Evolutionary conservation across 2,888 invertebrate species (phyloP).

Genomic region (Trichopoda pennipes): DNA sequence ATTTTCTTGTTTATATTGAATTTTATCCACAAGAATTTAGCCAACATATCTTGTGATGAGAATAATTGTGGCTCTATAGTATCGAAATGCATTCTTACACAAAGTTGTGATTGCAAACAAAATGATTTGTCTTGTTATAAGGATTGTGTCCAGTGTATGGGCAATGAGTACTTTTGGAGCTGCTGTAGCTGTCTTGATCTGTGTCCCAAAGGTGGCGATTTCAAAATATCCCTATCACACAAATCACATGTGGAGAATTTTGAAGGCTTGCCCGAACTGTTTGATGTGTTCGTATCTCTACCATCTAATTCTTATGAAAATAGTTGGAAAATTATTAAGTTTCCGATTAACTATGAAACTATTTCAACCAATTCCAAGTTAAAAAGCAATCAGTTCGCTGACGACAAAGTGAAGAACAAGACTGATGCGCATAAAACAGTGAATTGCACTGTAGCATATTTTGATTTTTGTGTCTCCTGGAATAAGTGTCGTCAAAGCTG

Average conservation of each 20-base stretch:
- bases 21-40: not conserved
- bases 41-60: slow-evolving; percentile 87
- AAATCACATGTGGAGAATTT: slow-evolving; percentile 93
- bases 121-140: slow-evolving; percentile 95
- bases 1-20: not conserved
- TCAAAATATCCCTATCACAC: slow-evolving; percentile 87
- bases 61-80: slow-evolving; percentile 97
- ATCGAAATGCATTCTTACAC: slow-evolving; percentile 97
- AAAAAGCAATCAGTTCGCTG: slow-evolving; percentile 86
- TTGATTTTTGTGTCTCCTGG: slow-evolving; percentile 93
- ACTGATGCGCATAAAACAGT: slow-evolving; percentile 83
- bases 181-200: slow-evolving; percentile 98
- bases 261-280: slow-evolving; percentile 91
- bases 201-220: slow-evolving; percentile 91
- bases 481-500: slow-evolving; percentile 92
- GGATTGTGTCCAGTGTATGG: slow-evolving; percentile 94
- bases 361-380: slow-evolving; percentile 84
- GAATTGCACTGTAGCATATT: slow-evolving; percentile 95
- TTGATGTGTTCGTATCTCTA: slow-evolving; percentile 88
- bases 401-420: slow-evolving; percentile 74
- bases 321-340: slow-evolving; percentile 91
- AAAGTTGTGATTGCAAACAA: slow-evolving; percentile 96
- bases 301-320: slow-evolving; percentile 90
- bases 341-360: slow-evolving; percentile 87
- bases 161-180: slow-evolving; percentile 90